Evolutionary conservation across 2,888 invertebrate species (phyloP), one percentile per base, ranked within the genome.

Genomic region (Nephrotoma flavescens): DNA sequence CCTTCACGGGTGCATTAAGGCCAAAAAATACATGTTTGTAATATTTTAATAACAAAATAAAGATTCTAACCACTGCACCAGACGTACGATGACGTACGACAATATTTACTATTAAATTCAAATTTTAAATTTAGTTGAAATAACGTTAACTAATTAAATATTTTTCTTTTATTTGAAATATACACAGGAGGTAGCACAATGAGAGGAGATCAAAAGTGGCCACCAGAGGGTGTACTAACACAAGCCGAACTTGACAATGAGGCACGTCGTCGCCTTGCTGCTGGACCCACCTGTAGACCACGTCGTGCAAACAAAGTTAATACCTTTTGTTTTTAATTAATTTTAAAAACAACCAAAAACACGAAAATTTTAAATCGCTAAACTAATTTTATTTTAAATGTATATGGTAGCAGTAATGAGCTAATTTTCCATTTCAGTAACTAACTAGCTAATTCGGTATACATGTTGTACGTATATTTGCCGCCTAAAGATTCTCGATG

Each of bases 201-300:
- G 94, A 95, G 96, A 90, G 97, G 97, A 89, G 97, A 97, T 92
- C 93, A 95, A 91, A 97, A 97, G 91, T 97, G 97, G 97, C 97
- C 97, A 89, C 97, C 97, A 89, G 95, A 94, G 90, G 93, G 94
- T 89, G 95, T 96, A 90, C 96, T 94, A 91, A 94, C 94, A 89
- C 95, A 95, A 88, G 94, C 95, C 87, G 95, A 93, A 86, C 95
- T 94, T 52, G 96, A 96, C 90, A 95, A 96, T 90, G 94, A 93
- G 89, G 95, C 95, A 86, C 93, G 95, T 89, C 90, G 94, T 89
- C 94, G 94, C 89, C 92, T 96, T 89, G 95, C 96, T 44, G 94
- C 93, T 91, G 96, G 96, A 41, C 96, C 96, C 41, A 95, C 94
- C 84, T 94, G 94, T 91, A 93, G 95, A 90, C 96, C 96, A 87